Evolutionary conservation across 2,888 invertebrate species (phyloP).

Genomic region (Bursaphelenchus okinawaensis): DNA sequence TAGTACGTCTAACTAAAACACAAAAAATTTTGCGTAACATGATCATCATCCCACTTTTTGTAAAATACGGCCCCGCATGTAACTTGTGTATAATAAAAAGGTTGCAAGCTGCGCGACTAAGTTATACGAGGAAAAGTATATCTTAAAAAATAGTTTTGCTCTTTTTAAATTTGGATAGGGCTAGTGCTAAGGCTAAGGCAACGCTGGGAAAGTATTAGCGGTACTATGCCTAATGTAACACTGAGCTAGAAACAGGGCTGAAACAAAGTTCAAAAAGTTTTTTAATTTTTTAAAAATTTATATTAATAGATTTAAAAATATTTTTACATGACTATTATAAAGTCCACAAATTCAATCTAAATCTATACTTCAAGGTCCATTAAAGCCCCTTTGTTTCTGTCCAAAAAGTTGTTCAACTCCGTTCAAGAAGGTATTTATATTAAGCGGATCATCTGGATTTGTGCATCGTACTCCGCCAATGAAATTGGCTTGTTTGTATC

Average conservation of each 20-base stretch:
- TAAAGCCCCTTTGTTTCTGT: conserved; percentile 11
- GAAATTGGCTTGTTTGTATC: conserved; percentile 45
- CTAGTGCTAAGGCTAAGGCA: too few relatives aligned
- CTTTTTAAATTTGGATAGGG: too few relatives aligned
- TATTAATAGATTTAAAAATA: not conserved
- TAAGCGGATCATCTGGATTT: conserved; percentile 55
- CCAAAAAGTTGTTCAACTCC: conserved; percentile 47
- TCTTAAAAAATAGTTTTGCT: too few relatives aligned
- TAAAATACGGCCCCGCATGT: not conserved
- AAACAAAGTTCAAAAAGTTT: too few relatives aligned
- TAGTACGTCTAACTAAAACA: not conserved
- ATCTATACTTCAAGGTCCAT: conserved; percentile 4
- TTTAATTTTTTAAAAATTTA: not conserved
- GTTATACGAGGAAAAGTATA: not conserved
- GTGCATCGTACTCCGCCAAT: conserved; percentile 41
- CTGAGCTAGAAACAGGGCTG: too few relatives aligned
- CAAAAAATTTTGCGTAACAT: not conserved
- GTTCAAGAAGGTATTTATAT: conserved; percentile 43
- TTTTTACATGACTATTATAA: not conserved
- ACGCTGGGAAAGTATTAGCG: too few relatives aligned
- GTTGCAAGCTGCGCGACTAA: not conserved
- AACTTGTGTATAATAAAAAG: not conserved
- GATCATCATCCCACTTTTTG: not conserved
- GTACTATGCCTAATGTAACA: too few relatives aligned
- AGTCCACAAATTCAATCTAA: not conserved